A percentile compares a stretch with the other conserved stretches of the same genome.
phyloP scores from a whole-genome alignment of 2,888 invertebrate genomes.

The Falcaria lacertinaria region DNA sequence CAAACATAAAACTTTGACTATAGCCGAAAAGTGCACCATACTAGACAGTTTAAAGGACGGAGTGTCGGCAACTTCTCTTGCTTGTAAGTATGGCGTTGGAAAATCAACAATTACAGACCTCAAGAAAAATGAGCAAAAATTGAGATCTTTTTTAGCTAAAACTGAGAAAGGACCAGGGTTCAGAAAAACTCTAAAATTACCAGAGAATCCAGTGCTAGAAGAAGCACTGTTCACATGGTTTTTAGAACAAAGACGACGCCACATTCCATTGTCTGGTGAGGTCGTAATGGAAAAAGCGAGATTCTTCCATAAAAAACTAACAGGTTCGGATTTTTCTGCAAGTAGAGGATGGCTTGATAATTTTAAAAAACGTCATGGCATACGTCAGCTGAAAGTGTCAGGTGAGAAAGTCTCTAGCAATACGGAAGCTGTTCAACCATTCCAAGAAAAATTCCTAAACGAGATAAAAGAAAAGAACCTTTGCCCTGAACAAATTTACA shows the following conservation, averaged over 20 bases:
- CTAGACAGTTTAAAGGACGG: slow-evolving; percentile 24
- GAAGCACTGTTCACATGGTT: slow-evolving; percentile 28
- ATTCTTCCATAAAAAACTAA: slow-evolving; percentile 28
- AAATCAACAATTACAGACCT: slow-evolving; percentile 25
- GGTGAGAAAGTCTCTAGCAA: slow-evolving; percentile 30
- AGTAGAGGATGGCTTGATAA: slow-evolving; percentile 35
- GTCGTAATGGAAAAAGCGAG: slow-evolving; percentile 28
- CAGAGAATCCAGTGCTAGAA: slow-evolving; percentile 27
- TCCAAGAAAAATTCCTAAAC: slow-evolving; percentile 25
- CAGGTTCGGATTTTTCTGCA: slow-evolving; percentile 31
- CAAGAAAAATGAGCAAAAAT: slow-evolving; percentile 24
- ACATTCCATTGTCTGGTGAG: slow-evolving; percentile 28
- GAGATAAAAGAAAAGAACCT: slow-evolving; percentile 24
- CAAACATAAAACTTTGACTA: slow-evolving; percentile 10
- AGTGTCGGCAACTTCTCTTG: slow-evolving; percentile 23
- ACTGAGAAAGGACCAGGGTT: slow-evolving; percentile 24
- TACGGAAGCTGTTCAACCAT: slow-evolving; percentile 25
- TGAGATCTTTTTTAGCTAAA: slow-evolving; percentile 20
- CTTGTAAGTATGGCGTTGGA: slow-evolving; percentile 21
- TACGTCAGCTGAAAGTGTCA: slow-evolving; percentile 21
- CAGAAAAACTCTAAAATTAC: slow-evolving; percentile 28
- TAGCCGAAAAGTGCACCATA: slow-evolving; percentile 21
- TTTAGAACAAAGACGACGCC: slow-evolving; percentile 21
- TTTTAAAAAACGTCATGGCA: slow-evolving; percentile 35
- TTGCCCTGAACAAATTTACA: slow-evolving; percentile 25